Evolutionary conservation across 2,113 vertebrate genomes (phyloP).

Genomic region (Cochlearius cochlearius): DNA sequence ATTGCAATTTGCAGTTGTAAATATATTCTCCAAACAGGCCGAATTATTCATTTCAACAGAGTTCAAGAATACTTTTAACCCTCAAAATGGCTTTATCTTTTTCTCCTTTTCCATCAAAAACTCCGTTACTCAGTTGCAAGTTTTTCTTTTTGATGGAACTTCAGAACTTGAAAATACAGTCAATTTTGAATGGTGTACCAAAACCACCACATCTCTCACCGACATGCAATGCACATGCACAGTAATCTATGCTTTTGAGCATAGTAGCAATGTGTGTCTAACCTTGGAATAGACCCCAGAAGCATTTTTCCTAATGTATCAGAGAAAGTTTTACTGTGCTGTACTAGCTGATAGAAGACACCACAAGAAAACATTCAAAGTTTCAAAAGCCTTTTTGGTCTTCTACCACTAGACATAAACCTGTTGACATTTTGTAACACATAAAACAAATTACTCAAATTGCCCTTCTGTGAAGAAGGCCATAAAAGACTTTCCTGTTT

Average conservation of each 20-base stretch:
- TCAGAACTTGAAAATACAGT: not conserved
- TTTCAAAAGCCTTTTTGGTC: not conserved
- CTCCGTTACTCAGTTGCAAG: not conserved
- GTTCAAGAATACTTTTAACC: not conserved
- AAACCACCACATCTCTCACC: not conserved
- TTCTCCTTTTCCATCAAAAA: not conserved
- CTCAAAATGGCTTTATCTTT: not conserved
- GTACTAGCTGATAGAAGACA: not conserved
- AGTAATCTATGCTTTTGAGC: not conserved
- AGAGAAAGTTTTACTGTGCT: not conserved
- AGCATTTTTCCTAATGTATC: not conserved
- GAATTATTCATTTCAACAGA: not conserved
- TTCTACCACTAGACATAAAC: not conserved
- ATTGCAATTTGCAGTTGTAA: slow-evolving; percentile 30
- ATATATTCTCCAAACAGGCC: not conserved
- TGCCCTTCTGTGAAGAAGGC: not conserved
- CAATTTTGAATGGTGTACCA: not conserved
- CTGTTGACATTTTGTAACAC: not conserved
- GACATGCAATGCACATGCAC: not conserved
- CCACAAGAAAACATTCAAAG: not conserved
- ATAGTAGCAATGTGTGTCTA: not conserved
- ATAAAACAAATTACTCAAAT: not conserved
- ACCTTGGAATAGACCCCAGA: not conserved
- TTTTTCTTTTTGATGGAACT: not conserved
- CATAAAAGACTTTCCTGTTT: not conserved